Evolutionary conservation across 2,113 vertebrate species (phyloP).

Genomic region (Hippocampus guttulatus): DNA sequence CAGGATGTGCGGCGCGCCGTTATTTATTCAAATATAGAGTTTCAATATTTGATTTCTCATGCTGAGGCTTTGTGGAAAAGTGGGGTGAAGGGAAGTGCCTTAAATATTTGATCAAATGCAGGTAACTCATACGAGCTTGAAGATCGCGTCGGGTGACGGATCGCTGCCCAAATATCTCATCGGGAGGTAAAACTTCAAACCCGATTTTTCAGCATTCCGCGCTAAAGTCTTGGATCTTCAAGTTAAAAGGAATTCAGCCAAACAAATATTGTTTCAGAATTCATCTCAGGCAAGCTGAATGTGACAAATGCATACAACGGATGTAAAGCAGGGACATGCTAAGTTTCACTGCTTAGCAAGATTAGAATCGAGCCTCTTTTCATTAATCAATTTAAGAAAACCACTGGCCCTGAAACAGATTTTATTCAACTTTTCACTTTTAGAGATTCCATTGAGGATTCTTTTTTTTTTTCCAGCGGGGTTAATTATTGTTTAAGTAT

Average conservation of each 20-base stretch:
- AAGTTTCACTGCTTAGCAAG: too few species aligned
- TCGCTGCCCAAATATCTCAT: background rate
- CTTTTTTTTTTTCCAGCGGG: background rate
- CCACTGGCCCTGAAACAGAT: background rate
- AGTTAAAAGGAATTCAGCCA: background rate
- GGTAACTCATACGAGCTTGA: conserved; percentile 20
- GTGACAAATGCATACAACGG: background rate
- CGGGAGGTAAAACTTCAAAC: background rate
- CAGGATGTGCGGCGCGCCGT: conserved; percentile 6
- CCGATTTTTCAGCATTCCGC: background rate
- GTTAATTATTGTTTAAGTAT: conserved; percentile 6
- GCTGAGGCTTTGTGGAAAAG: conserved; percentile 27
- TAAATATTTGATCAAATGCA: conserved; percentile 50
- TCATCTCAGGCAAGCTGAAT: too few species aligned
- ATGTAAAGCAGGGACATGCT: background rate
- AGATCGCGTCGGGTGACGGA: conserved; percentile 3
- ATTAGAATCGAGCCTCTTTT: too few species aligned
- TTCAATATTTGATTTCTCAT: conserved; percentile 49
- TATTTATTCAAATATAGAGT: conserved; percentile 31
- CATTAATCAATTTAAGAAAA: background rate
- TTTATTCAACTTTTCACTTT: background rate
- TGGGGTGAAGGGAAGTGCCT: conserved; percentile 25
- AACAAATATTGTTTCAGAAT: background rate
- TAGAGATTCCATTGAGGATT: background rate
- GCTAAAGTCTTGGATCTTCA: background rate